Percentiles rank a stretch among this genome's conserved stretches.
These are phyloP conservation scores for Piprites chloris DNA, from an alignment of 2,113 vertebrate species.

Conservation along the genomic window DNA sequence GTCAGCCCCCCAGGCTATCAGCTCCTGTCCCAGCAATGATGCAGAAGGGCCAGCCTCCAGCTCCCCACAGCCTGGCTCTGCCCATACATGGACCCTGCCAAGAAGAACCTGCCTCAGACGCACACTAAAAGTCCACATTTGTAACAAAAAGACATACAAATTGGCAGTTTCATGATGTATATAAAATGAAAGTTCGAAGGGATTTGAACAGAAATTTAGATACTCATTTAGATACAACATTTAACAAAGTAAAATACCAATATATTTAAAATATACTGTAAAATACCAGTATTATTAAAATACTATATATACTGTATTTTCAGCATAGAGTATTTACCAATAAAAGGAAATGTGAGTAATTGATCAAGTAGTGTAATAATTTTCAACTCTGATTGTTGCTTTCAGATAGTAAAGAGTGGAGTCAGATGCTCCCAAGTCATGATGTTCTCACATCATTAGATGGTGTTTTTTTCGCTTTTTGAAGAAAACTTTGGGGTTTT, in stretches of 20 bases:
- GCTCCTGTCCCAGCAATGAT: neutral
- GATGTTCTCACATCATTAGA: neutral
- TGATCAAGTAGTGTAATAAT: neutral
- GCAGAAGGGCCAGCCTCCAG: neutral
- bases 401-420: neutral
- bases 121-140: neutral
- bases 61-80: neutral
- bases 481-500: too few species aligned
- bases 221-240: neutral
- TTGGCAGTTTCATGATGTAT: neutral
- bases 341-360: neutral
- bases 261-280: neutral
- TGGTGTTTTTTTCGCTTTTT: too few species aligned
- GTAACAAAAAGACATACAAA: neutral
- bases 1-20: neutral
- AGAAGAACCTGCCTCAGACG: neutral
- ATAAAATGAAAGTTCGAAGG: neutral
- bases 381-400: neutral
- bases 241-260: neutral
- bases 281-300: neutral
- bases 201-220: neutral
- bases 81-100: accelerated
- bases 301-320: neutral
- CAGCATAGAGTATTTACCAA: neutral
- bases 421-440: neutral